These are phyloP conservation scores for Scophthalmus maximus DNA, from an alignment of 2,113 vertebrate genomes.

Conservation along the genomic window DNA sequence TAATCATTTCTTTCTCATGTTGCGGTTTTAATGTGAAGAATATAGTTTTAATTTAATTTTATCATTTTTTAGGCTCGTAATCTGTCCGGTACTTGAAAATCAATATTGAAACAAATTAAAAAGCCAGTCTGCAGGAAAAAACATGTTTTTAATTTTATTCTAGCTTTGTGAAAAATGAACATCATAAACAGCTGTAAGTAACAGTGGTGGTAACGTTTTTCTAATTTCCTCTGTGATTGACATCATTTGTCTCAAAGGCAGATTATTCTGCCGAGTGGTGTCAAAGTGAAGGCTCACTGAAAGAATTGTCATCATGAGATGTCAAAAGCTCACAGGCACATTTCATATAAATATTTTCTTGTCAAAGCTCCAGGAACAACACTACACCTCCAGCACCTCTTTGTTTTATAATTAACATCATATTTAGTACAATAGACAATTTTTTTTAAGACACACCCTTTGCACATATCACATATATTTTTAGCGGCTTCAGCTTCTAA, in stretches of 20 bases:
- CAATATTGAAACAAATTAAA: constrained; percentile 28
- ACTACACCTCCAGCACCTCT: background rate
- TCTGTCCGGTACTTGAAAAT: background rate
- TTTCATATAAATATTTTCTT: constrained; percentile 31
- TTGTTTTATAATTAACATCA: constrained; percentile 15
- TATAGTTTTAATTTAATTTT: constrained; percentile 2
- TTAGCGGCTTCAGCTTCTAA: constrained; percentile 13
- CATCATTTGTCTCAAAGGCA: constrained; percentile 42
- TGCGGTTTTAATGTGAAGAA: constrained; percentile 8
- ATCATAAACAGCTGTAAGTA: constrained; percentile 41
- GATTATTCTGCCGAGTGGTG: constrained; percentile 30
- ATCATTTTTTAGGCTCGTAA: constrained; percentile 5
- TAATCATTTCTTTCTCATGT: constrained; percentile 4
- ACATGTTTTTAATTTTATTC: constrained; percentile 60
- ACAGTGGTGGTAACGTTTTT: constrained; percentile 25
- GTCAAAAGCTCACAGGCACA: constrained; percentile 56
- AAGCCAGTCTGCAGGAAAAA: constrained; percentile 59
- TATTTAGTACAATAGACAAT: constrained; percentile 37
- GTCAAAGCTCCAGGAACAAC: constrained; percentile 8
- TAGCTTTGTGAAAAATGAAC: constrained; percentile 50
- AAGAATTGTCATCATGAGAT: constrained; percentile 33
- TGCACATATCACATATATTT: constrained; percentile 46
- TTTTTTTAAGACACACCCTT: constrained; percentile 18
- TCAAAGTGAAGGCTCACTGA: too few relatives aligned
- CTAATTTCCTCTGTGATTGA: background rate